Base-by-base conservation (phyloP, 2,888 invertebrate genomes). In the Dioctria rufipes region DNA sequence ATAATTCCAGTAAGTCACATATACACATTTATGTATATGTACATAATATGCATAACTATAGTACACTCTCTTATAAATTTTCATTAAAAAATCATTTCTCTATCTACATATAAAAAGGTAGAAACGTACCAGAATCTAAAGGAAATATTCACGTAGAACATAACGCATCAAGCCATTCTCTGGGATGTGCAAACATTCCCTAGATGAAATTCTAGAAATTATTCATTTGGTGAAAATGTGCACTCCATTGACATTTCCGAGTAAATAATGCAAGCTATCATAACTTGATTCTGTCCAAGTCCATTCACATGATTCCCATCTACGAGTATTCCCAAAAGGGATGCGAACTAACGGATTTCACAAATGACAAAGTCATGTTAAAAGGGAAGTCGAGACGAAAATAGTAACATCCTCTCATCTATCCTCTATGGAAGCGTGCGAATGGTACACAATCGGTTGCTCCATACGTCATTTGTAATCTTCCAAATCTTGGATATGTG, bases 211-310 rank as follows among this genome's bases (percentile, higher is more conserved):
- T 42, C 11, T 43, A 43, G 67, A 67, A 67, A 67, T 67, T 67
- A 67, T 67, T 67, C 67, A 67, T 42, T 8, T 67, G 67, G 67
- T 25, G 67, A 67, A 67, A 67, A 46, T 67, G 67, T 42, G 67
- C 42, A 37, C 46, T 67, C 46, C 67, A 67, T 67, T 67, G 67
- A 49, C 46, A 67, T 67, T 67, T 67, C 67, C 67, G 67, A 43
- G 67, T 67, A 67, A 67, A 67, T 67, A 67, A 67, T 67, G 67
- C 67, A 67, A 42, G 67, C 46, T 67, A 67, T 67, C 67, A 67
- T 67, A 67, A 43, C 67, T 46, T 46, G 42, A 46, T 43, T 43
- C 67, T 67, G 67, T 25, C 25, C 25, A 25, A 25, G 25, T 46
- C 67, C 67, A 67, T 46, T 67, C 67, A 67, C 49, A 67, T 43